Percentiles rank a stretch among this genome's conserved stretches.
These are phyloP conservation scores for Pterocles orientalis DNA, from an alignment of 2,113 vertebrate species.

Conservation along the genomic window DNA sequence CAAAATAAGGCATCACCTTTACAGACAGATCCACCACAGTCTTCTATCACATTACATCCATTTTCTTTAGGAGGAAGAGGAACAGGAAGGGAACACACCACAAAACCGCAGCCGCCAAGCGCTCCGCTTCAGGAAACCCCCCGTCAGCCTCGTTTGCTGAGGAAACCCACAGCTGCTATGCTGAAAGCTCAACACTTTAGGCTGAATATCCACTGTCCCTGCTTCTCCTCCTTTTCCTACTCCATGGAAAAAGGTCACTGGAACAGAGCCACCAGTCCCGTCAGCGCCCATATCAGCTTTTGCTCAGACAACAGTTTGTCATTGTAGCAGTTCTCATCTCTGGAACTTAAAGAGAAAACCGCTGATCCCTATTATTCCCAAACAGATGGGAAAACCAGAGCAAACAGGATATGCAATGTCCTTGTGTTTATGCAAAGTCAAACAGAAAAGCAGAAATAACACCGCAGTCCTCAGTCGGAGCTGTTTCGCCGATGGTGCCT, in stretches of 20 bases:
- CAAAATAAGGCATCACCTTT: neutral
- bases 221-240: neutral
- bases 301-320: constrained; percentile 43
- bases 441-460: constrained; percentile 45
- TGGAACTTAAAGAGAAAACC: constrained; percentile 55
- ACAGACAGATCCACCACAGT: neutral
- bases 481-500: neutral
- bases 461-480: neutral
- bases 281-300: constrained; percentile 32
- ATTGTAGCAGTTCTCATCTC: constrained; percentile 51
- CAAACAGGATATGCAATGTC: constrained; percentile 36
- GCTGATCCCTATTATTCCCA: constrained; percentile 56
- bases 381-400: constrained; percentile 59
- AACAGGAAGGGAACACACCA: neutral
- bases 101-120: neutral
- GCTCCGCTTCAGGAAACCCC: neutral
- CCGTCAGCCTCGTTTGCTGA: neutral
- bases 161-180: neutral
- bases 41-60: neutral
- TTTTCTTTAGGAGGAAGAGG: neutral
- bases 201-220: neutral
- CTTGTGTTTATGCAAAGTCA: constrained; percentile 51
- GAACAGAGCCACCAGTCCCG: neutral
- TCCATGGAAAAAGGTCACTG: neutral
- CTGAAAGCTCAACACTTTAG: neutral